Evolutionary conservation across 2,888 invertebrate genomes (phyloP).

Genomic region (Didymodactylos carnosus): DNA sequence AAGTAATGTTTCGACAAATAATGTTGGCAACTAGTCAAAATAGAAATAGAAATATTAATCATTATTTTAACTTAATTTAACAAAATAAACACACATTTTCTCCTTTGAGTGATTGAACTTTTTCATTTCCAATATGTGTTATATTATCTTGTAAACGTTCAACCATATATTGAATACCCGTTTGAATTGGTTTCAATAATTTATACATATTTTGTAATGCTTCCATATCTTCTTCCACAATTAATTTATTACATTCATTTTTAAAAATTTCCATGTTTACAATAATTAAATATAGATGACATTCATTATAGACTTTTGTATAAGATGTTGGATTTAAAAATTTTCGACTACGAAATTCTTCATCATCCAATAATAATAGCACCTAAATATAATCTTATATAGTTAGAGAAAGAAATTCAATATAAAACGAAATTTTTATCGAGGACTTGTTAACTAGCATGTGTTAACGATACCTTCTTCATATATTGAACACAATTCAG

Average conservation of each 20-base stretch:
- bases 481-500: conserved; percentile 73
- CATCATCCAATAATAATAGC: conserved; percentile 53
- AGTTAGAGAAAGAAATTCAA: not conserved
- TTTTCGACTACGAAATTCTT: conserved; percentile 53
- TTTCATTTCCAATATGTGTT: conserved; percentile 48
- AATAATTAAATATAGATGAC: conserved; percentile 48
- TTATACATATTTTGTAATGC: conserved; percentile 71
- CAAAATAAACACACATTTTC: conserved; percentile 50
- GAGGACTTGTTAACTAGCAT: too few relatives aligned
- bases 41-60: not conserved
- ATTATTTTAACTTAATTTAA: too few relatives aligned
- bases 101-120: conserved; percentile 47
- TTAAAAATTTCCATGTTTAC: conserved; percentile 57
- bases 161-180: conserved; percentile 49
- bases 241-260: conserved; percentile 50
- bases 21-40: conserved; percentile 37
- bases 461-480: conserved; percentile 47
- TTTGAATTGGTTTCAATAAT: conserved; percentile 60
- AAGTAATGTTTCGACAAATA: conserved; percentile 78
- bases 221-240: conserved; percentile 53
- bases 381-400: conserved; percentile 38
- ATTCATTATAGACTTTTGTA: conserved; percentile 41
- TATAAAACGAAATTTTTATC: not conserved
- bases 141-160: conserved; percentile 50
- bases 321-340: conserved; percentile 50